Conservation (phyloP, 2,797 vertebrate species). For the Choloepus didactylus region DNA sequence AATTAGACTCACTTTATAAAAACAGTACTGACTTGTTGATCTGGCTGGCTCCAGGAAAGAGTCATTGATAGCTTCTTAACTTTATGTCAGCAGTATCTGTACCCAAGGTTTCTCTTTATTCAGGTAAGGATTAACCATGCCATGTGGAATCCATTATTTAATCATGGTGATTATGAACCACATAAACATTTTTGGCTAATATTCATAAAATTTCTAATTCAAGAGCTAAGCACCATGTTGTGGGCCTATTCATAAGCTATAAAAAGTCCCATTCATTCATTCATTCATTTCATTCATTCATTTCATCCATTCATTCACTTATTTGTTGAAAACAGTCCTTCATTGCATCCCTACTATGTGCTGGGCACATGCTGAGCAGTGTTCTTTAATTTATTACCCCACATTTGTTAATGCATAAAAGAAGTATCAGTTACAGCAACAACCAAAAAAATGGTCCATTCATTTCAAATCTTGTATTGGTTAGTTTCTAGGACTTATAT, state of each 20-base stretch:
- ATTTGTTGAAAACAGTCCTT: not conserved
- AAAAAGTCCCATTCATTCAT: not conserved
- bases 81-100: not conserved
- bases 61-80: not conserved
- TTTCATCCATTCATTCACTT: not conserved
- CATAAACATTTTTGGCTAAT: not conserved
- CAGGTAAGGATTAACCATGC: not conserved
- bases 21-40: not conserved
- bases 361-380: not conserved
- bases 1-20: not conserved
- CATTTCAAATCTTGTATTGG: not conserved
- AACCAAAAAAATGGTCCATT: not conserved
- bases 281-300: not conserved
- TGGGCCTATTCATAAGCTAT: not conserved
- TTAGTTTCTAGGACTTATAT: not conserved
- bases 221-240: rapidly evolving
- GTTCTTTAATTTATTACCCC: not conserved
- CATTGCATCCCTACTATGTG: not conserved
- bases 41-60: not conserved
- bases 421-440: not conserved
- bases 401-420: not conserved
- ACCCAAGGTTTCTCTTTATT: not conserved
- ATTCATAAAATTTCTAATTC: not conserved
- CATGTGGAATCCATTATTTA: not conserved
- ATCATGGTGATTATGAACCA: not conserved